These are phyloP conservation scores for Thamnophis sirtalis DNA, from an alignment of 2,113 vertebrate species.

Conservation along the genomic window DNA sequence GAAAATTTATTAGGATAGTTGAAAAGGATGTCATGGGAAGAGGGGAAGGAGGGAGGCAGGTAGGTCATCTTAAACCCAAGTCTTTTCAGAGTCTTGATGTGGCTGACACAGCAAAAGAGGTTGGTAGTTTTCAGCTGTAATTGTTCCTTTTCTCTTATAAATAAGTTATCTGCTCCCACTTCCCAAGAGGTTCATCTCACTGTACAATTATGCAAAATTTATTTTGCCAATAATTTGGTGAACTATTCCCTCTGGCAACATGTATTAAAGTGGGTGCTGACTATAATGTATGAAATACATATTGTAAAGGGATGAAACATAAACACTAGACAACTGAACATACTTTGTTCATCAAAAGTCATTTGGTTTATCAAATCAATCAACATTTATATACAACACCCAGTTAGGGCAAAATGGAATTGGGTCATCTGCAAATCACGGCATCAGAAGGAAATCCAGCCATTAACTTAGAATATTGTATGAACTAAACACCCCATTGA, in stretches of 20 bases:
- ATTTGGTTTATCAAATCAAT: background rate
- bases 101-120: background rate
- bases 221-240: background rate
- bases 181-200: fast-evolving
- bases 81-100: background rate
- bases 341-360: background rate
- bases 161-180: background rate
- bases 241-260: fast-evolving
- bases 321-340: background rate
- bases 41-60: background rate
- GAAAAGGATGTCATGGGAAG: background rate
- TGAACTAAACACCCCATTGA: background rate
- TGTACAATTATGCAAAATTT: background rate
- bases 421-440: background rate
- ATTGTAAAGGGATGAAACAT: background rate
- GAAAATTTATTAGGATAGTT: background rate
- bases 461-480: background rate
- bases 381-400: background rate
- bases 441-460: background rate
- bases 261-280: background rate
- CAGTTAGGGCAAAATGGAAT: background rate
- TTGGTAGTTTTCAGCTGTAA: background rate
- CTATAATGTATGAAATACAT: background rate
- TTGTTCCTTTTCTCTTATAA: background rate
- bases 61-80: background rate